Percentiles rank a stretch among this genome's conserved stretches.
These are phyloP conservation scores for Macrotus californicus DNA, from an alignment of 2,113 vertebrate species.

Conservation along the genomic window DNA sequence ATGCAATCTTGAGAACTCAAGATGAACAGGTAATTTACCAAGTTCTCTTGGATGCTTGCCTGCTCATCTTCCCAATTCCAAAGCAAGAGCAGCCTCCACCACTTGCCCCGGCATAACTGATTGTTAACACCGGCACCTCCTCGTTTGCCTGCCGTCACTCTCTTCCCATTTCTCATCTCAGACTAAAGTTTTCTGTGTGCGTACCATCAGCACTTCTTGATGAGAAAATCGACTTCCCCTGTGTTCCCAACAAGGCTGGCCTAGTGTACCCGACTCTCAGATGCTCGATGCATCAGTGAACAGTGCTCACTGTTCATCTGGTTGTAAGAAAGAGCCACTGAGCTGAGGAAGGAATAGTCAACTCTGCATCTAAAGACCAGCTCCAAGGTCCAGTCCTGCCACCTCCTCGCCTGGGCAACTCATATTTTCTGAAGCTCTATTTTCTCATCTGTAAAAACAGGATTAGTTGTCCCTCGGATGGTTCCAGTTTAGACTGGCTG, in stretches of 20 bases:
- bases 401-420: neutral
- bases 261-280: neutral
- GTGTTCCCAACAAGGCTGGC: neutral
- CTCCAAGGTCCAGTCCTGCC: neutral
- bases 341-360: neutral
- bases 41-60: neutral
- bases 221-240: neutral
- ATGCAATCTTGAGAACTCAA: neutral
- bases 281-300: neutral
- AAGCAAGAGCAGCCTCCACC: neutral
- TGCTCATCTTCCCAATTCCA: neutral
- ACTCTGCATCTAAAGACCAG: neutral
- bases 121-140: neutral
- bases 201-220: neutral
- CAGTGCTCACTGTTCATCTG: neutral
- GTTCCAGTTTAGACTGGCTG: neutral
- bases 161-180: neutral
- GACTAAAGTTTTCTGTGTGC: neutral
- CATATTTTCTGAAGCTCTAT: neutral
- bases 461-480: neutral
- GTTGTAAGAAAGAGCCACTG: neutral
- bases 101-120: fast-evolving
- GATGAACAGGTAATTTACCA: neutral
- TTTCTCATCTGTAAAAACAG: neutral
- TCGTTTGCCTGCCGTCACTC: neutral